A percentile compares a stretch with the other conserved stretches of the same genome.
These are phyloP conservation scores for Heliopora coerulea DNA, from an alignment of 92 coral and sea anemone genomes.

Conservation along the genomic window DNA sequence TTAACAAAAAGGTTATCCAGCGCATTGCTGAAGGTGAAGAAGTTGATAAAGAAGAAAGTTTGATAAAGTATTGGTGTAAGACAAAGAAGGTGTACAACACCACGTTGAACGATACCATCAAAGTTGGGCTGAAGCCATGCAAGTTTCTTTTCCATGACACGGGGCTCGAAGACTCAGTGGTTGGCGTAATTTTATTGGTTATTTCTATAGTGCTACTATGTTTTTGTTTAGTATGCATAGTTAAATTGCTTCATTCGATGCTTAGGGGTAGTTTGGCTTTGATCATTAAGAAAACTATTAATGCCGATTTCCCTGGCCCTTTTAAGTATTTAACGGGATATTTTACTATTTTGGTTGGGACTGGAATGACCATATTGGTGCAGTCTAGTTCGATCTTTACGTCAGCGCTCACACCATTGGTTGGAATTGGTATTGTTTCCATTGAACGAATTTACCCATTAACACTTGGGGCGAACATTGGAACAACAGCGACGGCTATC, in stretches of 20 bases:
- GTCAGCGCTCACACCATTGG: slow-evolving; percentile 94
- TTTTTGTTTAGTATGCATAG: slow-evolving; percentile 77
- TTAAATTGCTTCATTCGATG: slow-evolving; percentile 85
- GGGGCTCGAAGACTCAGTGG: slow-evolving; percentile 71
- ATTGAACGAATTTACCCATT: slow-evolving; percentile 91
- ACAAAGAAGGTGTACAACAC: slow-evolving; percentile 33
- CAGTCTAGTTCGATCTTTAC: slow-evolving; percentile 99
- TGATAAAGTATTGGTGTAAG: slow-evolving; percentile 71
- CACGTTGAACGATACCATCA: slow-evolving; percentile 20
- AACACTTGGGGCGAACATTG: slow-evolving; percentile 96
- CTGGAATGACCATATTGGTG: slow-evolving; percentile 90
- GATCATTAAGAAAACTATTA: slow-evolving; percentile 80
- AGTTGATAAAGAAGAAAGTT: slow-evolving; percentile 52
- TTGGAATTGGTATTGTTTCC: slow-evolving; percentile 93
- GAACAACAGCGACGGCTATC: slow-evolving; percentile 97
- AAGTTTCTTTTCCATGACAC: slow-evolving; percentile 70
- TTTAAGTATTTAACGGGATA: slow-evolving; percentile 88
- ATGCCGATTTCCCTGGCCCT: slow-evolving; percentile 94
- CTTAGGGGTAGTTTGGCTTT: slow-evolving; percentile 84
- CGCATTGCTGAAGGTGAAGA: slow-evolving; percentile 73
- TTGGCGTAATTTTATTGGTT: slow-evolving; percentile 77
- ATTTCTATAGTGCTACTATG: slow-evolving; percentile 73
- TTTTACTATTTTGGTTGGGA: slow-evolving; percentile 89
- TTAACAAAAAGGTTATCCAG: slow-evolving; percentile 78
- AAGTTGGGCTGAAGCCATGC: slow-evolving; percentile 49